phyloP scores from a whole-genome alignment of 2,113 vertebrate genomes.

The Istiophorus platypterus region DNA sequence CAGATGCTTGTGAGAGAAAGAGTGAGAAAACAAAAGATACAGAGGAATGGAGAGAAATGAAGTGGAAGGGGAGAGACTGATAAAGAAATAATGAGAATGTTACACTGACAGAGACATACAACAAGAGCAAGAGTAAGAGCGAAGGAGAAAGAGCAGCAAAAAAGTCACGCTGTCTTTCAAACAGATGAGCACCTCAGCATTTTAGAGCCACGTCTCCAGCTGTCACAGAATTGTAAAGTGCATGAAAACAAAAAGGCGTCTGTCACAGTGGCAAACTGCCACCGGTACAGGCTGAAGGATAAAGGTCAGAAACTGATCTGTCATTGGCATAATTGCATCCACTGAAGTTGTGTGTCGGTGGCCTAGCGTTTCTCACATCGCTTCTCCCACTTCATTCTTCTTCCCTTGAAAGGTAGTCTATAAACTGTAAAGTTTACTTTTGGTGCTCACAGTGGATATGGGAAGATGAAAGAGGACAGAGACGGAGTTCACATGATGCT shows the following conservation, averaged over 20 bases:
- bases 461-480: constrained; percentile 11
- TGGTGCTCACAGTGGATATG: constrained; percentile 57
- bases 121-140: constrained; percentile 39
- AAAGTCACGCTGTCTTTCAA: constrained; percentile 70
- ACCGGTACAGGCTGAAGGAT: constrained; percentile 63
- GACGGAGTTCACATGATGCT: constrained; percentile 29
- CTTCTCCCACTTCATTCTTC: constrained; percentile 83
- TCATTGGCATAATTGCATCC: constrained; percentile 84
- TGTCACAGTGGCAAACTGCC: constrained; percentile 51
- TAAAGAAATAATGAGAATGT: constrained; percentile 58
- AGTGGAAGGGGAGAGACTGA: constrained; percentile 19
- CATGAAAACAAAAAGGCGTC: constrained; percentile 68
- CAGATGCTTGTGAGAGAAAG: constrained; percentile 27
- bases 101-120: constrained; percentile 36
- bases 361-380: constrained; percentile 76
- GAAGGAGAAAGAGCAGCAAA: constrained; percentile 45
- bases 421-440: constrained; percentile 61
- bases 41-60: constrained; percentile 16
- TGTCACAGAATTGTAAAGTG: constrained; percentile 47
- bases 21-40: constrained; percentile 31
- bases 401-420: constrained; percentile 81
- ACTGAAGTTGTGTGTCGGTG: constrained; percentile 67
- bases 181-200: constrained; percentile 55
- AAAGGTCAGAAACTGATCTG: constrained; percentile 83
- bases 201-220: constrained; percentile 50